phyloP scores from a whole-genome alignment of 2,113 vertebrate species.

The Anguilla rostrata region DNA sequence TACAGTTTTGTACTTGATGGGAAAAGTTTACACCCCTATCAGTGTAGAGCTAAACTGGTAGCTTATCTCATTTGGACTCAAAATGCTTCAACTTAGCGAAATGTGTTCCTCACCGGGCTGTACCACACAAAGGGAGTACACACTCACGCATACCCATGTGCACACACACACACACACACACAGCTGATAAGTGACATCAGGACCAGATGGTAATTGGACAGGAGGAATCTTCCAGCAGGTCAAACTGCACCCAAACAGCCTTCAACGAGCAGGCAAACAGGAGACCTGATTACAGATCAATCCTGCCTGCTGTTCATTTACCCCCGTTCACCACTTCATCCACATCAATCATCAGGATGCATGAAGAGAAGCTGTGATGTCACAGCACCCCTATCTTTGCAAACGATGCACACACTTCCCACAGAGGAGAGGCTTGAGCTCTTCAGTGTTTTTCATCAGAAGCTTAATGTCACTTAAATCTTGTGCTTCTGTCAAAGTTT shows the following conservation, averaged over 20 bases:
- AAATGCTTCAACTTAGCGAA: not conserved
- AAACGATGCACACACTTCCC: not conserved
- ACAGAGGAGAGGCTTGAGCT: not conserved
- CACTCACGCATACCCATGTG: not conserved
- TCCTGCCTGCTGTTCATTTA: not conserved
- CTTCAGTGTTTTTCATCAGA: not conserved
- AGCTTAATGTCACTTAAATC: not conserved
- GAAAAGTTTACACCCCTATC: not conserved
- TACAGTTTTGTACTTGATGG: not conserved
- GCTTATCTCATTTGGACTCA: not conserved
- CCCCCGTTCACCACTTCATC: too few species aligned
- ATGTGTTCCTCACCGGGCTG: not conserved
- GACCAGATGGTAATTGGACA: conserved; percentile 5
- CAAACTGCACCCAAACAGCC: not conserved
- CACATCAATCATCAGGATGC: too few species aligned
- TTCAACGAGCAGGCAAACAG: not conserved
- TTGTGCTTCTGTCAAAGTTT: not conserved
- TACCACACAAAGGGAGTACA: not conserved
- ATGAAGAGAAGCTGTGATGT: not conserved
- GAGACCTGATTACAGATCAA: not conserved
- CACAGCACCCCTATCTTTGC: not conserved
- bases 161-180: not conserved
- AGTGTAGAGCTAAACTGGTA: not conserved
- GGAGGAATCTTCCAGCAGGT: not conserved
- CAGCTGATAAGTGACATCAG: conserved; percentile 13